phyloP scores from a whole-genome alignment of 2,888 invertebrate genomes.

The Ophioninae sp. region DNA sequence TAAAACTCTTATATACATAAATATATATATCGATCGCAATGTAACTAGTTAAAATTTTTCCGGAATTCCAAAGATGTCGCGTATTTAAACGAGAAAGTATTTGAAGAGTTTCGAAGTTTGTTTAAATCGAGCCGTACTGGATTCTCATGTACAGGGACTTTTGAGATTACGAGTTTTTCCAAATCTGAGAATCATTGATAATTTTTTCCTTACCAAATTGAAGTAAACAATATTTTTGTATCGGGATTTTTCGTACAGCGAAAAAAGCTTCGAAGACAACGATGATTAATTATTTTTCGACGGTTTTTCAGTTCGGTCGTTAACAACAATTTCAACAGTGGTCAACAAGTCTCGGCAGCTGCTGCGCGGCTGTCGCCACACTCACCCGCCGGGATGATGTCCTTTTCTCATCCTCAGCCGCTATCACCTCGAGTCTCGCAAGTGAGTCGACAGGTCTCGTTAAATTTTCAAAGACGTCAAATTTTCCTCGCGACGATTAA shows the following conservation, averaged over 20 bases:
- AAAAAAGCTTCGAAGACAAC: background rate
- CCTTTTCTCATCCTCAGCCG: slow-evolving; percentile 82
- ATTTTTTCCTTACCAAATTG: background rate
- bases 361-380: slow-evolving; percentile 84
- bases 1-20: background rate
- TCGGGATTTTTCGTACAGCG: background rate
- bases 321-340: slow-evolving; percentile 80
- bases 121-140: background rate
- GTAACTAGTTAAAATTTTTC: background rate
- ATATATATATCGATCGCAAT: background rate
- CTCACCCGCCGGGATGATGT: slow-evolving; percentile 80
- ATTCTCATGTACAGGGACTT: background rate
- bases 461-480: background rate
- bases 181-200: background rate
- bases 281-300: background rate
- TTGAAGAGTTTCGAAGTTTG: background rate
- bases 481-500: background rate
- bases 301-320: slow-evolving; percentile 73
- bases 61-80: background rate
- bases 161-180: background rate
- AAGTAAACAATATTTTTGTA: background rate
- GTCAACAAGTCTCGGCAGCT: slow-evolving; percentile 78
- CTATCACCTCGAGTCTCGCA: slow-evolving; percentile 83
- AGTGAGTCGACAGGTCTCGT: slow-evolving; percentile 72
- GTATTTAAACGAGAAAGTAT: background rate